Conservation (phyloP, 2,797 vertebrate species). For the Sternarchorhynchus goeldii region DNA sequence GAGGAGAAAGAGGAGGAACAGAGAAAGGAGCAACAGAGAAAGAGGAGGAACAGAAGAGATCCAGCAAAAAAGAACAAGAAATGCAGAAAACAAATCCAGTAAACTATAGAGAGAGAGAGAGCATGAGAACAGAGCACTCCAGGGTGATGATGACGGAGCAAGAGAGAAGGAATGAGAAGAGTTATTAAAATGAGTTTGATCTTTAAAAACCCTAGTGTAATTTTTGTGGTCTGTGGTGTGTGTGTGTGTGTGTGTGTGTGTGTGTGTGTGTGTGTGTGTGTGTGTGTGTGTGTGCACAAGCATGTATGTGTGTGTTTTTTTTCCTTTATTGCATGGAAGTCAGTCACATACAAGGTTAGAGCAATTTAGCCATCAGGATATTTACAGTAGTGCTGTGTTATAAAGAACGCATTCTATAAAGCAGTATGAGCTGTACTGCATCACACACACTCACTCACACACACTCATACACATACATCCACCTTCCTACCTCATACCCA, state of each 20-base stretch:
- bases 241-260: background rate
- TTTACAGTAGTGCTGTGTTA: background rate
- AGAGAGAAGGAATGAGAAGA: background rate
- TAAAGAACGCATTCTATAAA: constrained; percentile 12
- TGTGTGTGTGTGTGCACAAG: background rate
- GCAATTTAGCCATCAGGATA: background rate
- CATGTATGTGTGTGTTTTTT: background rate
- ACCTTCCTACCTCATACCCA: background rate
- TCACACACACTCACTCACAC: background rate
- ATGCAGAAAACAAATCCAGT: background rate
- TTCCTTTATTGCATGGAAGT: too few species aligned
- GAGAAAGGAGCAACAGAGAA: constrained; percentile 6
- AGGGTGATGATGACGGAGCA: background rate
- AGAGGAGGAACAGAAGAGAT: background rate
- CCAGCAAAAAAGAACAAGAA: too few species aligned
- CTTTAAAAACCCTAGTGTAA: background rate
- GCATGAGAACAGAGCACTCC: background rate
- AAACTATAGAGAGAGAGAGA: background rate
- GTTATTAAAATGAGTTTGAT: background rate
- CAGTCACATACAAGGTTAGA: background rate
- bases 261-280: constrained; percentile 8
- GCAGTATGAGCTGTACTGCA: background rate
- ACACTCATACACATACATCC: too few species aligned
- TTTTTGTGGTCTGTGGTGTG: background rate
- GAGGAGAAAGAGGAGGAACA: background rate